Conservation (phyloP, 2,888 invertebrate genomes). For the Saturnia pavonia region DNA sequence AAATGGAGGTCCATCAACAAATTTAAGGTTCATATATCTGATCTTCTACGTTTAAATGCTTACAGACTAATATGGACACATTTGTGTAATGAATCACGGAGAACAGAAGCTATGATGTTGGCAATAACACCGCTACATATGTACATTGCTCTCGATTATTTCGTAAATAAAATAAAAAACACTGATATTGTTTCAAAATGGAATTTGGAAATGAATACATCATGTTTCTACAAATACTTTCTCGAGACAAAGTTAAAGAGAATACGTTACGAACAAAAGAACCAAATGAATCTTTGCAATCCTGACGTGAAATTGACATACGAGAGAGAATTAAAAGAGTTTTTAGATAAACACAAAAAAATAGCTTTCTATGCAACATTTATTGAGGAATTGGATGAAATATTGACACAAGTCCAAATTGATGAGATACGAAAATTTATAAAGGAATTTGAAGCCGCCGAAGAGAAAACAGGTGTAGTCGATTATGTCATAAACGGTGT, state of each 20-base stretch:
- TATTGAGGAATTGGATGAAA: background rate
- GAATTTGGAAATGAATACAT: slow-evolving; percentile 28
- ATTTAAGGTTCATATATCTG: background rate
- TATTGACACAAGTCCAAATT: background rate
- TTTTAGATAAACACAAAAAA: slow-evolving; percentile 24
- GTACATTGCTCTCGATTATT: slow-evolving; percentile 12
- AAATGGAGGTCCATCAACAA: background rate
- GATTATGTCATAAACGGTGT: slow-evolving; percentile 22
- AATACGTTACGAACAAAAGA: slow-evolving; percentile 29
- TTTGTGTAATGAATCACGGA: background rate
- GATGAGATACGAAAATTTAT: background rate
- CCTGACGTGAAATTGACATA: slow-evolving; percentile 25
- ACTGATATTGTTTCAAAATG: slow-evolving; percentile 17
- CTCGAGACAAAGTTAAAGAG: slow-evolving; percentile 27
- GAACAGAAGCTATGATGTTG: background rate
- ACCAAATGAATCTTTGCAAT: slow-evolving; percentile 24
- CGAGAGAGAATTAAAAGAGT: slow-evolving; percentile 11
- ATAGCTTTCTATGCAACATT: slow-evolving; percentile 28
- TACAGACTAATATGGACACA: background rate
- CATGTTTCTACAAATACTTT: slow-evolving; percentile 28
- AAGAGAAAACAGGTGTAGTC: slow-evolving; percentile 20
- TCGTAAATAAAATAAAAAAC: slow-evolving; percentile 9
- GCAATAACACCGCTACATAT: slow-evolving; percentile 13
- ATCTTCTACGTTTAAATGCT: slow-evolving; percentile 5
- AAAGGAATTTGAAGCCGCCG: slow-evolving; percentile 11